Evolutionary conservation across 2,113 vertebrate species (phyloP), one percentile per base, ranked within the genome.

Genomic region (Chaetodon trifascialis): DNA sequence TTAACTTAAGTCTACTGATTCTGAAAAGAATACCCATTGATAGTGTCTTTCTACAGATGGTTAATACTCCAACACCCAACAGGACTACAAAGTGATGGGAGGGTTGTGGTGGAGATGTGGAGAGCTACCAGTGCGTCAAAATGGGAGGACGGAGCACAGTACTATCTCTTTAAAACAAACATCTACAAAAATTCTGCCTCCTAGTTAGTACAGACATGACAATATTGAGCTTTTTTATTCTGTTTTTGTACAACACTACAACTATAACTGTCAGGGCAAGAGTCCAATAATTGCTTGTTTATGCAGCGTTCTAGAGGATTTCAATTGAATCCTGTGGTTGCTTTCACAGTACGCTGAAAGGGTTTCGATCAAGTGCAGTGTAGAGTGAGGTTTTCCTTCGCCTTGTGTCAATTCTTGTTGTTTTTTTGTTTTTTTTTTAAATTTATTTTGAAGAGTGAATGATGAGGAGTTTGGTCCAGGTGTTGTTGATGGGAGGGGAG

Each of bases 161-260:
- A 94, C 94, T 92, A 94, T 95, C 95, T 94, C 94, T 94, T 95
- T 93, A 95, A 95, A 94, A 94, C 80, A 94, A 94, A 94, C 84
- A 86, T 84, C 91, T 94, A 94, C 84, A 89, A 87, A 91, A 93
- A 92, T 89, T 90, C 88, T 71, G 88, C 95, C 95, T 98, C 95
- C 96, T 97, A 98, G 96, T 96, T 98, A 97, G 76, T 95, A 97
- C 81, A 94, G 96, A 99, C 97, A 97, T 96, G 95, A 98, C 97
- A 96, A 97, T 97, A 98, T 96, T 97, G 96, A 97, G 76, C 73
- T 93, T 92, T 59, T 92, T 90, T 84, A 83, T 85, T 84, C 82
- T 64, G 95, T 95, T 94, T 88, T 97, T 97, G 96, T 96, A 97
- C 96, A 97, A 97, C 96, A 97, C 95, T 96, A 97, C 95, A 96